Percentiles rank a stretch among this genome's conserved stretches.
phyloP scores from a whole-genome alignment of 2,888 invertebrate genomes.

The Brenthis ino region DNA sequence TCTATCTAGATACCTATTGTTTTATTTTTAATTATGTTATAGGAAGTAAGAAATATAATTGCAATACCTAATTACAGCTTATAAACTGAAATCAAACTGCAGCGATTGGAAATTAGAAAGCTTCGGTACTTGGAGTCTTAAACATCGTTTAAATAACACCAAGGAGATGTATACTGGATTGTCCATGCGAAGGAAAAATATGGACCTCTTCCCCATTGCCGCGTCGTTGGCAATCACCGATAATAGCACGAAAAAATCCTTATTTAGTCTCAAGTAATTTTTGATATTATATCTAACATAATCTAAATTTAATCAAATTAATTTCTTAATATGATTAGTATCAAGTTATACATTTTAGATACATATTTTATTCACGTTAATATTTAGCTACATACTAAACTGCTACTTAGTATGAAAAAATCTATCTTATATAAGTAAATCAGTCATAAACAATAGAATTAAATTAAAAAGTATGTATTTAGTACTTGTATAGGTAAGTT shows the following conservation, averaged over 20 bases:
- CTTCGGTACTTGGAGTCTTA: conserved; percentile 56
- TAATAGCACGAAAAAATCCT: conserved; percentile 49
- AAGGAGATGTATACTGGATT: conserved; percentile 41
- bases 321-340: background rate
- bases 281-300: no score
- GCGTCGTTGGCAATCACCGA: conserved; percentile 44
- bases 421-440: no score
- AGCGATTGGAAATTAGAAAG: conserved; percentile 50
- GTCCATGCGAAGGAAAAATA: conserved; percentile 55
- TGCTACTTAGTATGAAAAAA: no score
- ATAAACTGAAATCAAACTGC: conserved; percentile 50
- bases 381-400: no score
- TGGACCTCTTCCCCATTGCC: conserved; percentile 44
- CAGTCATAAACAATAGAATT: no score
- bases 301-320: no score
- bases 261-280: conserved; percentile 49
- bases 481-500: no score
- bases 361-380: no score
- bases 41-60: background rate
- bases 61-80: conserved; percentile 50
- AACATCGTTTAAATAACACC: conserved; percentile 48
- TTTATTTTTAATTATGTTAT: background rate
- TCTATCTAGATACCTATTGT: background rate
- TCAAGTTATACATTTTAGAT: no score
- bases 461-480: no score